phyloP scores from a whole-genome alignment of 2,888 invertebrate genomes.

The Macaria liturata region DNA sequence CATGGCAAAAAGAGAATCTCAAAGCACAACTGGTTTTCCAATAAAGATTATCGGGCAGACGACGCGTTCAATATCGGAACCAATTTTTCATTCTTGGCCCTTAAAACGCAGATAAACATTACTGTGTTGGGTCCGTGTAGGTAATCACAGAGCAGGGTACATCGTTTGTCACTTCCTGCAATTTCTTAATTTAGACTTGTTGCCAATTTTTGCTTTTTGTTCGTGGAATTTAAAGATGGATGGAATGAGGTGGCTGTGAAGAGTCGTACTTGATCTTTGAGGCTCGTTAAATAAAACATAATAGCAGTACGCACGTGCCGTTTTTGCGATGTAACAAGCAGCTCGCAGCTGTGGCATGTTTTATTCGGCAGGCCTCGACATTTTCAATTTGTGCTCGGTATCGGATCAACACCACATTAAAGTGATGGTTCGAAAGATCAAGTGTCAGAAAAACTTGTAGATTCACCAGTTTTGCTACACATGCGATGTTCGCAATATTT shows the following conservation, averaged over 20 bases:
- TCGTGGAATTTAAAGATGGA: constrained; percentile 14
- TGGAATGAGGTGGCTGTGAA: constrained; percentile 11
- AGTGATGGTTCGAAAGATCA: too few relatives aligned
- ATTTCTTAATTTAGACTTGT: constrained; percentile 49
- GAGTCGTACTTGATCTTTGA: constrained; percentile 14
- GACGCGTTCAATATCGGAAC: constrained; percentile 41
- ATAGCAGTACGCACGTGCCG: constrained; percentile 9
- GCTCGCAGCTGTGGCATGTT: constrained; percentile 5
- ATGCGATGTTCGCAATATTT: too few relatives aligned
- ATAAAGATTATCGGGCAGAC: constrained; percentile 45
- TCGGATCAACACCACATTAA: not conserved
- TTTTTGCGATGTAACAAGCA: constrained; percentile 8
- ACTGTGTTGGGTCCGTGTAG: constrained; percentile 15
- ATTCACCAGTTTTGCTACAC: too few relatives aligned
- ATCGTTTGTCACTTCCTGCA: constrained; percentile 38
- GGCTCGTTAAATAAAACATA: constrained; percentile 7
- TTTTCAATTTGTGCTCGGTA: constrained; percentile 4
- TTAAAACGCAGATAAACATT: constrained; percentile 37
- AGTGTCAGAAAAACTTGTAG: too few relatives aligned
- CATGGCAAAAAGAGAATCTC: constrained; percentile 17
- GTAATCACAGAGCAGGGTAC: constrained; percentile 30
- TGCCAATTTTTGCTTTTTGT: constrained; percentile 35
- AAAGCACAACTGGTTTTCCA: constrained; percentile 32
- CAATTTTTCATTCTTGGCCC: constrained; percentile 47
- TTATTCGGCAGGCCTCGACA: constrained; percentile 4